Conservation (phyloP, 2,113 vertebrate species). For the Fukomys damarensis region DNA sequence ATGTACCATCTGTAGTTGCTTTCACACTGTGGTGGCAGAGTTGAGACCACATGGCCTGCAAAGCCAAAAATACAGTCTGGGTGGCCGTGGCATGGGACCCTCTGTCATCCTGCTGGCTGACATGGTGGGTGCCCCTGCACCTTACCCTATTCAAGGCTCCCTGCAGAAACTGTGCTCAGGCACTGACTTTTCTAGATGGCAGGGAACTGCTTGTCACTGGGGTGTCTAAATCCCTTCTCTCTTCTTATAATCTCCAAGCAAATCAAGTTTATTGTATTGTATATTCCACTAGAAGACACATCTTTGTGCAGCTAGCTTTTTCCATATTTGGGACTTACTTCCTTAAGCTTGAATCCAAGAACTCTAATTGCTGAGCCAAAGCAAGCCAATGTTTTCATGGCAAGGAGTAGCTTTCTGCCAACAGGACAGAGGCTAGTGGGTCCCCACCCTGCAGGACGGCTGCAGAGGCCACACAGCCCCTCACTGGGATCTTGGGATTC, state of each 20-base stretch:
- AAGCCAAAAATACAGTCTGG: not conserved
- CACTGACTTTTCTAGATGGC: not conserved
- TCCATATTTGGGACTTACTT: not conserved
- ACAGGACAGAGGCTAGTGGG: not conserved
- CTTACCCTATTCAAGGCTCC: rapidly evolving
- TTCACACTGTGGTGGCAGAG: not conserved
- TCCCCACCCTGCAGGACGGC: rapidly evolving
- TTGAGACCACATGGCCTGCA: not conserved
- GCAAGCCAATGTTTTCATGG: not conserved
- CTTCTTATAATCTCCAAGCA: not conserved
- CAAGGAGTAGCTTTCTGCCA: not conserved
- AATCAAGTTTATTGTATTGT: not conserved
- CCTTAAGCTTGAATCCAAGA: not conserved
- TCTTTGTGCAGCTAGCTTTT: not conserved
- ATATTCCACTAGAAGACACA: not conserved
- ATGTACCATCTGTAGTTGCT: not conserved
- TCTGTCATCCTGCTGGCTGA: not conserved
- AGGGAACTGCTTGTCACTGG: not conserved
- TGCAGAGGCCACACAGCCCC: not conserved
- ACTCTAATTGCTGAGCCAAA: not conserved
- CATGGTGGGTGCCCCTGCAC: rapidly evolving
- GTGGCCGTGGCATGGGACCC: not conserved
- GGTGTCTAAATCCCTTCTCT: not conserved
- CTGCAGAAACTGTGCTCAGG: not conserved
- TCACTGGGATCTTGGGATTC: rapidly evolving